phyloP scores from a whole-genome alignment of 92 coral and sea anemone species.

The Phenganax subtilis region DNA sequence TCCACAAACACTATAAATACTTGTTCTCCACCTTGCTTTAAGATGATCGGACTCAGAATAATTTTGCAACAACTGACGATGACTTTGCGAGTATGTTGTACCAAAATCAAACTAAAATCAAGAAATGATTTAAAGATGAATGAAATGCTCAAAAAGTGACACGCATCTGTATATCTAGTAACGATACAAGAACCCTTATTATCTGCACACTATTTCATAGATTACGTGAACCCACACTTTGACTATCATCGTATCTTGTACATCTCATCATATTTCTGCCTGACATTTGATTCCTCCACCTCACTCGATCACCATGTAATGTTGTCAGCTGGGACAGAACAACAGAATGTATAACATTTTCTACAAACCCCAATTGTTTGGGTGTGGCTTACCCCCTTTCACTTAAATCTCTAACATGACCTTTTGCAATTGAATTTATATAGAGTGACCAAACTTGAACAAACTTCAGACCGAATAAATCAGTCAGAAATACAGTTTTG shows the following conservation, averaged over 20 bases:
- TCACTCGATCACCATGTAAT: conserved; percentile 69
- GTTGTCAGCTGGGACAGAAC: conserved; percentile 2
- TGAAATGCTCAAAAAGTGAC: not conserved
- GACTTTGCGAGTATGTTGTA: conserved; percentile 70
- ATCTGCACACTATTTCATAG: too few species aligned
- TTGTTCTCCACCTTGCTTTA: conserved; percentile 26
- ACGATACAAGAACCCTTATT: not conserved
- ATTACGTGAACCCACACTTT: conserved; percentile 42
- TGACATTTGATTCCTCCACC: conserved; percentile 91
- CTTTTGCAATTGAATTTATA: not conserved
- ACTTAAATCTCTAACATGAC: not conserved
- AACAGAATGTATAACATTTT: too few species aligned
- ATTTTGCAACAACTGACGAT: conserved; percentile 31
- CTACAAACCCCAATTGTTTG: too few species aligned
- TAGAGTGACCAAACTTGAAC: not conserved
- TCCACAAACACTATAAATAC: conserved; percentile 10
- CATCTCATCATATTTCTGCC: conserved; percentile 84
- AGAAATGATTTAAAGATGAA: not conserved
- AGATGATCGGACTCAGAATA: not conserved
- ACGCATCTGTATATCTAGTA: not conserved
- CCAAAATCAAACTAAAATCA: conserved; percentile 65
- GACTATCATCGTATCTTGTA: conserved; percentile 65
- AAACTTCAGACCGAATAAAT: not conserved
- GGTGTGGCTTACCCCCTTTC: conserved; percentile 34
- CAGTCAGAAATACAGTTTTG: not conserved